These are phyloP conservation scores for Platalea minor DNA, from an alignment of 2,797 vertebrate species.

Conservation along the genomic window DNA sequence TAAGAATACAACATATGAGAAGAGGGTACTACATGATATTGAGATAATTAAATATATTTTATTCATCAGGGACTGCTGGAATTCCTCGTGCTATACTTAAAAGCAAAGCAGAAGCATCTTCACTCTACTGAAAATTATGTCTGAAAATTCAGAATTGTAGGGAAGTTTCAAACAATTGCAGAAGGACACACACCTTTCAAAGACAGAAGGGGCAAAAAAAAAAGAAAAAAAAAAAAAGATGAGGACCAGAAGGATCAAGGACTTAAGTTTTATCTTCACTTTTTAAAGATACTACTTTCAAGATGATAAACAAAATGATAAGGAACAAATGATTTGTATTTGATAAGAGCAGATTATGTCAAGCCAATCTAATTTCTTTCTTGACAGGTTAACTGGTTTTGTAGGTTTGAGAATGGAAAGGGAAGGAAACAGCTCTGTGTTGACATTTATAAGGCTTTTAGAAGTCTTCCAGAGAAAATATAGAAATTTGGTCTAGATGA, in stretches of 20 bases:
- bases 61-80: neutral
- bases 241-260: neutral
- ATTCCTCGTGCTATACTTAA: neutral
- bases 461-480: neutral
- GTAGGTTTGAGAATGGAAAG: neutral
- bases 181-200: neutral
- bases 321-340: neutral
- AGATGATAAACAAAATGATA: neutral
- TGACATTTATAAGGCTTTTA: neutral
- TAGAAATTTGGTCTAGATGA: neutral
- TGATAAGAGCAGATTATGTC: neutral
- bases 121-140: neutral
- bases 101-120: neutral
- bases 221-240: too few species aligned
- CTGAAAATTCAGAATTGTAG: neutral
- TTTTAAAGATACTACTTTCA: neutral
- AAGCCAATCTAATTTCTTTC: neutral
- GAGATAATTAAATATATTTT: neutral
- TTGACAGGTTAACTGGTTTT: neutral
- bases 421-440: neutral
- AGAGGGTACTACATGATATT: neutral
- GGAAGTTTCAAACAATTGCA: neutral
- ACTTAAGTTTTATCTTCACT: neutral
- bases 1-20: neutral
- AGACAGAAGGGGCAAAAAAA: accelerated